Base-by-base conservation (phyloP, 2,888 invertebrate genomes). In the Leptarthrus brevirostris region DNA sequence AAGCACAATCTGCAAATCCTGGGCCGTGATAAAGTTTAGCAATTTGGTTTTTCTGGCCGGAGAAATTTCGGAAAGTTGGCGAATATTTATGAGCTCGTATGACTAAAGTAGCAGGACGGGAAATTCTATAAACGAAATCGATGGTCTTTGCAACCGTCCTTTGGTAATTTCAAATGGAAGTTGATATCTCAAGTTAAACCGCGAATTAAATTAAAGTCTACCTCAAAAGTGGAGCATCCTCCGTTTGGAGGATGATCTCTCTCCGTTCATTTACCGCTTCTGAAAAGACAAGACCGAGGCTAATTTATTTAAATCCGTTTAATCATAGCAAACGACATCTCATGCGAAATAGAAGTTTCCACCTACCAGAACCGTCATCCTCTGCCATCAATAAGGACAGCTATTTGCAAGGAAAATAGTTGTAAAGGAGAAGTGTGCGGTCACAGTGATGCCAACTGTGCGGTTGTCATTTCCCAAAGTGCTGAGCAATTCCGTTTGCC, bases 181-280 rank as follows among this genome's bases (percentile, higher is more conserved):
- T 24, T 56, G 56, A 30, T 56, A 24, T 24, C 26, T n/a, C n/a
- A n/a, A n/a, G n/a, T n/a, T 5, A 56, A 16, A 56, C 56, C 56
- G 56, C 56, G 56, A 56, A 56, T 56, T 56, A 56, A 56, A 56
- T 56, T 56, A 56, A 56, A 56, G 56, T 56, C 56, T 56, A 56
- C 56, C 56, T 56, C 56, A 26, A 30, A 26, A 56, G 26, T 56
- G 56, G 24, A 26, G 30, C 56, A 30, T 26, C 26, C 56, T 26
- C 24, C 26, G 30, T 56, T 56, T 56, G 16, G 26, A 22, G 56
- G 26, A 16, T 56, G 56, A 56, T 56, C 30, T 30, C 56, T 56
- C 30, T n/a, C n/a, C 56, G 30, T 56, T 30, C 56, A 56, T 16
- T 56, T 56, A 56, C n/a, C n/a, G 0, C 30, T 30, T 30, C 30